These are phyloP conservation scores for Nemopilema nomurai DNA, from an alignment of 30 jellyfish, hydroid and myxozoan genomes.

Conservation along the genomic window DNA sequence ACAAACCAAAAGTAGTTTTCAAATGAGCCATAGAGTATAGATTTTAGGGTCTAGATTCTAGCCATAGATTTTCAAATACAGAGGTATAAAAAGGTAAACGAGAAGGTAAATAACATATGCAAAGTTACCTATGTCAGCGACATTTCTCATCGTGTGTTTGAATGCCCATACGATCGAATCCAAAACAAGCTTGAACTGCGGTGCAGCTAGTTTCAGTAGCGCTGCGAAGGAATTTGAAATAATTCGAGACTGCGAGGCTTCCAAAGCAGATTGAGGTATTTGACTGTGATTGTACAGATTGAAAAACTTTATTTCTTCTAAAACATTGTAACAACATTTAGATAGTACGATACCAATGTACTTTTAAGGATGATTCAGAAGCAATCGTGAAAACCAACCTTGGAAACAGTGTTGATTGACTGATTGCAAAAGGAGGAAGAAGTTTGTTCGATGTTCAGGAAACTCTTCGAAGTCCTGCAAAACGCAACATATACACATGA, in stretches of 20 bases:
- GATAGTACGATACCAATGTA: too few species aligned
- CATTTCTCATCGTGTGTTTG: constrained; percentile 98
- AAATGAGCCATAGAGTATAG: too few species aligned
- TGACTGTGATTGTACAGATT: too few species aligned
- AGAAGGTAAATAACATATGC: neutral
- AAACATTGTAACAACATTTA: too few species aligned
- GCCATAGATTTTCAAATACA: neutral
- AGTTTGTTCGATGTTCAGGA: constrained; percentile 98
- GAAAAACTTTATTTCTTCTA: too few species aligned
- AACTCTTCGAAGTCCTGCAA: constrained; percentile 94
- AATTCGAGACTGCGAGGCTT: too few species aligned
- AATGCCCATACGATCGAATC: constrained; percentile 99
- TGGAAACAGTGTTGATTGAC: constrained; percentile 96
- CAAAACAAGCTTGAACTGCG: constrained; percentile 92
- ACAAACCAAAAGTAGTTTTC: too few species aligned
- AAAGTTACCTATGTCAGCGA: constrained; percentile 92
- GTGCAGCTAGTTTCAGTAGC: constrained; percentile 86
- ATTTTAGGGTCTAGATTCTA: too few species aligned
- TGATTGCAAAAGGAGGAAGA: constrained; percentile 89
- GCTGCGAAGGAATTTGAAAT: constrained; percentile 42
- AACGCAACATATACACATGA: too few species aligned
- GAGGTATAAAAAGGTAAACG: neutral
- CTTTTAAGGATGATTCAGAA: too few species aligned
- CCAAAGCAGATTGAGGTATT: too few species aligned
- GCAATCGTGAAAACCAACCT: constrained; percentile 42